Conservation (phyloP, 2,888 invertebrate species). For the Glyphotaelius pellucidus region DNA sequence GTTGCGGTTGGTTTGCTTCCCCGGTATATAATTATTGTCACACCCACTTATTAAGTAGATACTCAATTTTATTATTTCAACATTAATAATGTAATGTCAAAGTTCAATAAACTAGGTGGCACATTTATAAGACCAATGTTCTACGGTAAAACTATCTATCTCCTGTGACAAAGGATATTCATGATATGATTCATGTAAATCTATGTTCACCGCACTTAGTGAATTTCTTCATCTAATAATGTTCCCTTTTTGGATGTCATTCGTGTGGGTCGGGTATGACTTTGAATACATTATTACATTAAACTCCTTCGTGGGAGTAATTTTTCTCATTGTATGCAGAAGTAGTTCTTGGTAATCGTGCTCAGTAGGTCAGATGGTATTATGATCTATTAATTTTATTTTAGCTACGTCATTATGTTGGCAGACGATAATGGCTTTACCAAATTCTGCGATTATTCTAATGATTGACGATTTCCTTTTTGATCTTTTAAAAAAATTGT, state of each 20-base stretch:
- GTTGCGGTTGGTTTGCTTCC: background rate
- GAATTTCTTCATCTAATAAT: background rate
- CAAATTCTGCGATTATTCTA: background rate
- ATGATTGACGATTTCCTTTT: background rate
- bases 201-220: background rate
- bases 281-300: slow-evolving; percentile 5
- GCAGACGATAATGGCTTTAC: background rate
- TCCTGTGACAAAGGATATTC: background rate
- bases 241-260: slow-evolving; percentile 5
- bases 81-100: background rate
- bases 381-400: background rate
- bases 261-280: slow-evolving; percentile 7
- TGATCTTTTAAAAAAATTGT: background rate
- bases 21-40: background rate
- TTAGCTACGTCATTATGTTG: background rate
- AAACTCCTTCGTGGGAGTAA: slow-evolving; percentile 44
- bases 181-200: background rate
- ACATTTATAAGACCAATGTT: background rate
- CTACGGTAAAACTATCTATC: too few relatives aligned
- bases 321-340: slow-evolving; percentile 52
- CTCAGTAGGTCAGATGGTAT: slow-evolving; percentile 49
- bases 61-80: background rate
- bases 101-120: background rate
- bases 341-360: slow-evolving; percentile 43
- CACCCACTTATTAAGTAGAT: background rate